Conservation (phyloP, 2,113 vertebrate genomes). For the human (Homo sapiens) region DNA sequence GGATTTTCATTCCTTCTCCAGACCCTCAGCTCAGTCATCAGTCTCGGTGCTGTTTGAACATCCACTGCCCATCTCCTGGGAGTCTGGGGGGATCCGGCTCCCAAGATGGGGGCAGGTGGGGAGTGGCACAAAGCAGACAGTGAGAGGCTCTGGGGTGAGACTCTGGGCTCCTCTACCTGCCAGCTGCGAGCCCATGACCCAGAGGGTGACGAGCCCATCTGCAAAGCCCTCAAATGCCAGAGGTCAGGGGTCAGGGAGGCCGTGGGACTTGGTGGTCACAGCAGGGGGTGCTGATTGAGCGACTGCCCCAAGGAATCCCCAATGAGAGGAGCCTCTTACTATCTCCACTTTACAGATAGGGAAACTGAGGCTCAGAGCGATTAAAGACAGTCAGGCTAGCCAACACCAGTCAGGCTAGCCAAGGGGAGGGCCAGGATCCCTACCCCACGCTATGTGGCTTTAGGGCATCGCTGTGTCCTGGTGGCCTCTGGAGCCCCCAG, state of each 20-base stretch:
- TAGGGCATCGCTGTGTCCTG: rapidly evolving
- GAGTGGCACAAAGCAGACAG: not conserved
- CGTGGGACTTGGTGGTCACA: not conserved
- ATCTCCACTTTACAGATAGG: not conserved
- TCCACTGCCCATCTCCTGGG: not conserved
- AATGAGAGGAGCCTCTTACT: rapidly evolving
- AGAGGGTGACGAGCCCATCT: not conserved
- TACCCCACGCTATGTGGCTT: not conserved
- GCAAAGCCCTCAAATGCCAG: not conserved
- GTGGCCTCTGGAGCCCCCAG: not conserved
- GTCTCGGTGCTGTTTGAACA: not conserved
- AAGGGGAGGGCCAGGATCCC: not conserved
- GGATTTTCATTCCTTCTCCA: not conserved
- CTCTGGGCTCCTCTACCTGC: not conserved
- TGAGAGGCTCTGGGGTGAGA: not conserved
- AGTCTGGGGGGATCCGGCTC: not conserved
- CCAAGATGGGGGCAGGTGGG: not conserved
- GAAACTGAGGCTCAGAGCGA: not conserved
- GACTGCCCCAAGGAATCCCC: rapidly evolving
- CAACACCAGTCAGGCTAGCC: not conserved
- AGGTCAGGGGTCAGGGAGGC: not conserved
- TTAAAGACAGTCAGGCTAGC: too few relatives aligned
- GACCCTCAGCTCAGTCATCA: not conserved
- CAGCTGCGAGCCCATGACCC: not conserved
- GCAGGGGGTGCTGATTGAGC: not conserved